Conservation (phyloP, 2,113 vertebrate genomes). For the Hystrix brachyura region DNA sequence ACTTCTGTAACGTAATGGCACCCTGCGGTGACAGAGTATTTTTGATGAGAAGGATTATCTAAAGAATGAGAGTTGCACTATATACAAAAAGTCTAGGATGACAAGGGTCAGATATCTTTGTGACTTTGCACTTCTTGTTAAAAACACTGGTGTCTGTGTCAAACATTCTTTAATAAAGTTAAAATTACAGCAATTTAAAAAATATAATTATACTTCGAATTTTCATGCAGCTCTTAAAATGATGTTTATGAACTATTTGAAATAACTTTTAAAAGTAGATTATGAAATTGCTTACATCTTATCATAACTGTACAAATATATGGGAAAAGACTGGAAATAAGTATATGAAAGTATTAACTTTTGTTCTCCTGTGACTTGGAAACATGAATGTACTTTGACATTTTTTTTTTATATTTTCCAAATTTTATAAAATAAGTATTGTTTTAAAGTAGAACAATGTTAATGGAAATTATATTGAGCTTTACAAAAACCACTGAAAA, state of each 20-base stretch:
- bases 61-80: background rate
- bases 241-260: background rate
- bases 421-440: constrained; percentile 36
- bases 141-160: background rate
- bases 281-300: background rate
- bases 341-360: background rate
- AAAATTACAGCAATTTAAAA: background rate
- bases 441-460: constrained; percentile 24
- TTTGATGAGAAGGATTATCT: background rate
- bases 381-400: background rate
- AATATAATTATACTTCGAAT: background rate
- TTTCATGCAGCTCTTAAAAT: background rate
- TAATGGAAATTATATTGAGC: background rate
- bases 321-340: background rate
- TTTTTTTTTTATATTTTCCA: background rate
- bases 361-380: background rate
- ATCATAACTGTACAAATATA: background rate
- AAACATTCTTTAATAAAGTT: background rate
- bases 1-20: background rate
- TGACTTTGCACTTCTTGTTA: background rate
- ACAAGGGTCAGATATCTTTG: background rate
- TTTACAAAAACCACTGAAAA: constrained; percentile 39
- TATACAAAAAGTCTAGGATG: background rate
- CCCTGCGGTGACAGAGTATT: background rate
- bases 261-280: constrained; percentile 39